A percentile compares a stretch with the other conserved stretches of the same genome.
phyloP scores from a whole-genome alignment of 2,797 vertebrate species.

The Lycodopsis pacificus region DNA sequence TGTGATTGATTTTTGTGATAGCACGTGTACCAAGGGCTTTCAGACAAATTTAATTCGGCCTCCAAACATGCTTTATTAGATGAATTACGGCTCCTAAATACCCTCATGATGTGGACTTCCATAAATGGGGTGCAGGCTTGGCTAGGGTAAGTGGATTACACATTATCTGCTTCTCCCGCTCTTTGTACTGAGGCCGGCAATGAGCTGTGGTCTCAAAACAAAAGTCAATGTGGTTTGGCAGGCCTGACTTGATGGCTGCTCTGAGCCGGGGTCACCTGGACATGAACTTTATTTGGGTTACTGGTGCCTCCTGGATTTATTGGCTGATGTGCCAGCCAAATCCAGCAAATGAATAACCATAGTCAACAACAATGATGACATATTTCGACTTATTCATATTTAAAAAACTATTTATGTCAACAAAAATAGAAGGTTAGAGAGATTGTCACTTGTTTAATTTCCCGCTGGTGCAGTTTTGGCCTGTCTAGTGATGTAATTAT shows the following conservation, averaged over 20 bases:
- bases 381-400: not conserved
- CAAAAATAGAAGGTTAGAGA: not conserved
- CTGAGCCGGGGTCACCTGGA: conserved; percentile 38
- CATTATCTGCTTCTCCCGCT: conserved; percentile 72
- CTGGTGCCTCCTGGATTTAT: conserved; percentile 20
- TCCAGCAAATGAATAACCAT: conserved; percentile 32
- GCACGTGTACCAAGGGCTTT: conserved; percentile 56
- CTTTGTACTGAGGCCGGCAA: conserved; percentile 60
- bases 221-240: conserved; percentile 60
- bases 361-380: not conserved
- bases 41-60: conserved; percentile 69
- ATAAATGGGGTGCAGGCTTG: conserved; percentile 75
- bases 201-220: conserved; percentile 46
- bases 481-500: conserved; percentile 83
- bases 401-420: conserved; percentile 12
- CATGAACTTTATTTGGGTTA: conserved; percentile 31
- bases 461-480: conserved; percentile 32
- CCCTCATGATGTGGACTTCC: conserved; percentile 72
- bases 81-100: conserved; percentile 74
- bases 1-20: conserved; percentile 63
- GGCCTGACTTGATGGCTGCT: conserved; percentile 39
- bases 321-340: conserved; percentile 1
- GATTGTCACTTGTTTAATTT: conserved; percentile 32
- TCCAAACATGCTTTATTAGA: conserved; percentile 76
- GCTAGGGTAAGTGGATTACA: conserved; percentile 77